These are phyloP conservation scores for Drosophila mauritiana DNA, from an alignment of 1,140 invertebrate genomes.

Conservation along the genomic window DNA sequence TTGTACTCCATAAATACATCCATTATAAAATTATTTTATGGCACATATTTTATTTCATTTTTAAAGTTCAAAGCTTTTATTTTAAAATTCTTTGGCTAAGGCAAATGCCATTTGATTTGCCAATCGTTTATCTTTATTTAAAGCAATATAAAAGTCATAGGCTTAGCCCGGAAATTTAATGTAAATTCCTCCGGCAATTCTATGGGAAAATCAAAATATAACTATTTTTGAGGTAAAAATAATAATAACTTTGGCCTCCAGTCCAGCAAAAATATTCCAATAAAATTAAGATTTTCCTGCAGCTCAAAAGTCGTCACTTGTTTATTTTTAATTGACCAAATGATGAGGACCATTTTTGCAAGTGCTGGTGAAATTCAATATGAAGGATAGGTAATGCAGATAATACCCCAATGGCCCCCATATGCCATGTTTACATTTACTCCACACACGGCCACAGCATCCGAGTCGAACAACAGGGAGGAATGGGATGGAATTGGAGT, in stretches of 20 bases:
- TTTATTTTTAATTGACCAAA: conserved; percentile 9
- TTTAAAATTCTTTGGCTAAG: too few relatives aligned
- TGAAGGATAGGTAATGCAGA: conserved; percentile 13
- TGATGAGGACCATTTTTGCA: conserved; percentile 2
- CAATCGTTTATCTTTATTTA: neutral
- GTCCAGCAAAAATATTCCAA: conserved; percentile 2
- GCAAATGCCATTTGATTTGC: too few relatives aligned
- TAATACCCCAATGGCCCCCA: neutral
- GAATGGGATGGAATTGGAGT: conserved; percentile 32
- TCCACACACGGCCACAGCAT: neutral
- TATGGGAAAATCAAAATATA: neutral
- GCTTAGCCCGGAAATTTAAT: too few relatives aligned
- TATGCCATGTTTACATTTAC: conserved; percentile 34
- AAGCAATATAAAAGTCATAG: neutral
- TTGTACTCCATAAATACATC: too few relatives aligned
- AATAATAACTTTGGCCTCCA: neutral
- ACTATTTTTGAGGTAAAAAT: neutral
- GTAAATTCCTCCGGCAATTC: neutral
- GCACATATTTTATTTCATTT: neutral
- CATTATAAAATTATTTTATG: too few relatives aligned
- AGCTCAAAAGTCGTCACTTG: neutral
- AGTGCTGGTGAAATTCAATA: conserved; percentile 9
- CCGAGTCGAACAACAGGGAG: conserved; percentile 14
- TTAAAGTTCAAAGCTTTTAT: neutral
- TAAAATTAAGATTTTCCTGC: neutral